Evolutionary conservation across 2,797 vertebrate genomes (phyloP).

Genomic region (Cryptoblepharus egeriae): DNA sequence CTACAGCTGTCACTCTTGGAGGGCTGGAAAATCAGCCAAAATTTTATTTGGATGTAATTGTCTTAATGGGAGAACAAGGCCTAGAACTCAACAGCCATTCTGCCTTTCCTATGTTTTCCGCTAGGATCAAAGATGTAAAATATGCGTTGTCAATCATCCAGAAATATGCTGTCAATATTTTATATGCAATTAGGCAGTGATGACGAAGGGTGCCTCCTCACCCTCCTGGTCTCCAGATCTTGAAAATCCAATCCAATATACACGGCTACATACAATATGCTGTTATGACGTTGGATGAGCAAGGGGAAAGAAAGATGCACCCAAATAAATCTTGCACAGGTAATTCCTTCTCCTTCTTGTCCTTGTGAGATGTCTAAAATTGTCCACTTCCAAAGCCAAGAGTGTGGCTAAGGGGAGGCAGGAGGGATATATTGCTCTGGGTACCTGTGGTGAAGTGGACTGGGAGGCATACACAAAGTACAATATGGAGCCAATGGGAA

Average conservation of each 20-base stretch:
- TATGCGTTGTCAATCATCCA: background rate
- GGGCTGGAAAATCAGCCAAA: background rate
- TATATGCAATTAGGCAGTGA: background rate
- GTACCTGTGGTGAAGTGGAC: too few relatives aligned
- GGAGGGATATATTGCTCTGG: too few relatives aligned
- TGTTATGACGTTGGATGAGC: too few relatives aligned
- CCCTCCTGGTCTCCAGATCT: background rate
- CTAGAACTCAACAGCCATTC: background rate
- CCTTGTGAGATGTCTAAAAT: too few relatives aligned
- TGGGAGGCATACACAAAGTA: too few relatives aligned
- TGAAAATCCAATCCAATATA: background rate
- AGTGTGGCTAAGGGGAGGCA: too few relatives aligned
- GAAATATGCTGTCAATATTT: background rate
- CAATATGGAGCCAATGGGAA: too few relatives aligned
- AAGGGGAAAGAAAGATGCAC: too few relatives aligned
- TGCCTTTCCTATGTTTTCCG: background rate
- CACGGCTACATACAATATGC: background rate
- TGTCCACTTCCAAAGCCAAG: too few relatives aligned
- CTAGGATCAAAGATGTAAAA: background rate
- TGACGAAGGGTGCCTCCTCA: background rate
- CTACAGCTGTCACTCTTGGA: background rate
- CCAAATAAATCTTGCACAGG: too few relatives aligned
- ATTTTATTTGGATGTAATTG: background rate
- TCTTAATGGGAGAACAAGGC: background rate
- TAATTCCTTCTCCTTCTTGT: too few relatives aligned